Conservation (phyloP, 35 echinoderm and acorn worm genomes). For the Chiridota heheva region DNA sequence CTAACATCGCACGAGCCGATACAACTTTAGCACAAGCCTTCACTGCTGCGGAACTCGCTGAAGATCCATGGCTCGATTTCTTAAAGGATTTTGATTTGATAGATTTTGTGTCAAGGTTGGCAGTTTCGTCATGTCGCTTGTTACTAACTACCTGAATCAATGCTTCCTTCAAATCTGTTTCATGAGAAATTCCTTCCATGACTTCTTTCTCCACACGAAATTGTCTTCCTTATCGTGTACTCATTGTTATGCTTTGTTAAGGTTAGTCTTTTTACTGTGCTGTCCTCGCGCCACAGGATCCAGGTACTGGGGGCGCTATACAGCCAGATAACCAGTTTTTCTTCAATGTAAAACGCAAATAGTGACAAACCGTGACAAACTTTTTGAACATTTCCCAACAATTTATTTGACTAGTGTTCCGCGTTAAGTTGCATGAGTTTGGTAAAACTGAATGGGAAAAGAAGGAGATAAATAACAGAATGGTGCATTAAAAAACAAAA, state of each 20-base stretch:
- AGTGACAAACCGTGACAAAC: too few species aligned
- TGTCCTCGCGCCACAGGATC: constrained; percentile 9
- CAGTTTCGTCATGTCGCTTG: neutral
- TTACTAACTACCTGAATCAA: neutral
- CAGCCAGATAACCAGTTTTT: too few species aligned
- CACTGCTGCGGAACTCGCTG: neutral
- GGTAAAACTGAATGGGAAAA: too few species aligned
- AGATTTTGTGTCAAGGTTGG: neutral
- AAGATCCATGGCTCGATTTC: too few species aligned
- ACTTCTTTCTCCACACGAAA: neutral
- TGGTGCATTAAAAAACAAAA: too few species aligned
- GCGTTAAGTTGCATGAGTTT: too few species aligned
- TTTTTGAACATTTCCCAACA: too few species aligned
- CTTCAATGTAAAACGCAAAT: too few species aligned
- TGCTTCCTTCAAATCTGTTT: too few species aligned
- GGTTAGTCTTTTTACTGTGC: constrained; percentile 23
- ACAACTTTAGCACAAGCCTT: neutral
- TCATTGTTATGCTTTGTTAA: neutral
- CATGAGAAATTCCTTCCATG: neutral
- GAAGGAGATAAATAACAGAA: too few species aligned
- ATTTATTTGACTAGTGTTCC: too few species aligned
- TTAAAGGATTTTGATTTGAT: neutral
- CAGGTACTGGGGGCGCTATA: constrained; percentile 40
- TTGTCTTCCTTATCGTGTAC: neutral
- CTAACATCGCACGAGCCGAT: neutral